Base-by-base conservation (phyloP, 2,888 invertebrate species). In the Thymelicus acteon region DNA sequence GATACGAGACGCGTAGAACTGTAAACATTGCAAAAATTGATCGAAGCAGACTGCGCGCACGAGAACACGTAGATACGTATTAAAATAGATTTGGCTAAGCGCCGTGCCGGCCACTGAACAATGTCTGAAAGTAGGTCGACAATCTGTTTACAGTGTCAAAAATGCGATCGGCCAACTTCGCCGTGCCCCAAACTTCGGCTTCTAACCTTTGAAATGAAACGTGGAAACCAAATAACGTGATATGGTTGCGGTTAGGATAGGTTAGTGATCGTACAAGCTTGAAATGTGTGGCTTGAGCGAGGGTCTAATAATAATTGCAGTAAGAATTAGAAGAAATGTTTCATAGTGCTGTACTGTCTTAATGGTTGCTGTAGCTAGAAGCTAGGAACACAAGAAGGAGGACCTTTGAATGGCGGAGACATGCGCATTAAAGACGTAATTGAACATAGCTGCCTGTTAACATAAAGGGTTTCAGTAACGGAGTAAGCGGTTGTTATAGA, bases 31-130 rank as follows among this genome's bases (percentile, higher is more conserved):
- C 70, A 92, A 91, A 90, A 91, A 81, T 82, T 81, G 81, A 78
- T 78, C 76, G 70, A 75, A 78, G 80, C 85, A 86, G 86, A 87
- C 85, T 79, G 84, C 84, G 85, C 79, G 82, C 79, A 76, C 78
- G 79, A 79, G 61, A 39, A 77, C 86, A 82, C 88, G 88, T 85
- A 90, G 88, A 88, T 90, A 88, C 90, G 90, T 87, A 85, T 89
- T 79, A 82, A 92, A 92, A 92, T 92, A 92, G 92, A 92, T 83
- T 92, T 92, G 92, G 92, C 92, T 85, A 86, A 78, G 86, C 90
- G 90, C 92, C 91, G 83, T 79, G 80, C 73, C 73, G 72, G 74
- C 73, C 74, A 73, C 83, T 81, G 80, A 88, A 90, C 91, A 90
- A 92, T 91, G 86, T 87, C 84, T 85, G 86, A 89, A 92, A 92